Evolutionary conservation across 2,797 vertebrate species (phyloP).

Genomic region (Poeciliopsis presidionis): DNA sequence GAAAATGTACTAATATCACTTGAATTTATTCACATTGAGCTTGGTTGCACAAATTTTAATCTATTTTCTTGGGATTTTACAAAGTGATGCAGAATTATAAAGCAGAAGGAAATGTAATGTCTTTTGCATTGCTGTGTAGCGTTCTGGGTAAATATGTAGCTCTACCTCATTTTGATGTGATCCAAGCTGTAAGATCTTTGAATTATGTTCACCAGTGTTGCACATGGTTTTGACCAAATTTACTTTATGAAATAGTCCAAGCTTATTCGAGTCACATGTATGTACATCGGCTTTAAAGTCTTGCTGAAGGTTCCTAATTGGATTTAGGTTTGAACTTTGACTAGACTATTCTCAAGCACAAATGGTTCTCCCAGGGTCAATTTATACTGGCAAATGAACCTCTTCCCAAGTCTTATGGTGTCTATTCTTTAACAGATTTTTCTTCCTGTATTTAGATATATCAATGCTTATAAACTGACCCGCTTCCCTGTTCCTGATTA

Average conservation of each 20-base stretch:
- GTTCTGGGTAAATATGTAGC: neutral
- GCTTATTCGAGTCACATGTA: neutral
- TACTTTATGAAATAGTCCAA: neutral
- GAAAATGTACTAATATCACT: neutral
- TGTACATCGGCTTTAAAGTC: neutral
- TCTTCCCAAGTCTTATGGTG: neutral
- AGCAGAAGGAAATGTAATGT: neutral
- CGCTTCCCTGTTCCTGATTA: constrained; percentile 35
- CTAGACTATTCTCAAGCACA: neutral
- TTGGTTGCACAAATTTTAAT: neutral
- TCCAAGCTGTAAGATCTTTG: neutral
- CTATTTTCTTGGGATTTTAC: neutral
- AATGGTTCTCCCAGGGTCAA: neutral
- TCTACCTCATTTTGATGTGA: neutral
- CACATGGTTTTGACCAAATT: neutral
- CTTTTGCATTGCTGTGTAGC: neutral
- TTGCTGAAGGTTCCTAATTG: neutral
- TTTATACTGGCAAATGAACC: neutral
- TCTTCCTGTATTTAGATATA: neutral
- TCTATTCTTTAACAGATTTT: neutral
- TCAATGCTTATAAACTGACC: neutral
- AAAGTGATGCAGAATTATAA: neutral
- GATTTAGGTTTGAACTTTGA: neutral
- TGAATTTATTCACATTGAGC: neutral
- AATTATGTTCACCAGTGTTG: neutral